Conservation (phyloP, 2,797 vertebrate species). For the Serranus cabrilla region DNA sequence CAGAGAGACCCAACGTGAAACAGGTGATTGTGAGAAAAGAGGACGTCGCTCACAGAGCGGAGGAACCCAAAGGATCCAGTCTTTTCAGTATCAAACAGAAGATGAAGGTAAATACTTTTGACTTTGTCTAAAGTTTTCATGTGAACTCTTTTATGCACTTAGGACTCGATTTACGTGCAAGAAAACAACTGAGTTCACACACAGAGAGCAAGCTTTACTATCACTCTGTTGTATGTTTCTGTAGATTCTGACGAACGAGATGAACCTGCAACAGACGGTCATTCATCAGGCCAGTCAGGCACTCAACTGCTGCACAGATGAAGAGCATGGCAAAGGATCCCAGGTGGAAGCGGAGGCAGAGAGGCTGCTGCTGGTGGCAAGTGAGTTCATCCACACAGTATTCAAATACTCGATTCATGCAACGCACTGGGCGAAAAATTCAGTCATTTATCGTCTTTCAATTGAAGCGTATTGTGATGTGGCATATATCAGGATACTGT, state of each 20-base stretch:
- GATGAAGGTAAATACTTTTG: conserved; percentile 86
- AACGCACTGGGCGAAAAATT: no score
- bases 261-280: conserved; percentile 96
- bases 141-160: background rate
- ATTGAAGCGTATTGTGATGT: no score
- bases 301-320: conserved; percentile 96
- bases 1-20: conserved; percentile 88
- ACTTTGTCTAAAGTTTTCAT: background rate
- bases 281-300: conserved; percentile 98
- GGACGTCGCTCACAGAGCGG: conserved; percentile 86
- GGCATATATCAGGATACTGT: no score
- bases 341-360: conserved; percentile 97
- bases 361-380: conserved; percentile 93
- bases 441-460: no score
- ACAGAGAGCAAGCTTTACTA: background rate
- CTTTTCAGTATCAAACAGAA: conserved; percentile 91
- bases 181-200: background rate
- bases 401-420: no score
- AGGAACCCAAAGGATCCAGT: conserved; percentile 80
- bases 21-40: conserved; percentile 94
- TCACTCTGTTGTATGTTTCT: background rate
- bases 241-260: conserved; percentile 92
- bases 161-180: background rate
- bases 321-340: conserved; percentile 96
- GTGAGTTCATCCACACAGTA: conserved; percentile 80